phyloP scores from a whole-genome alignment of 1,140 invertebrate species.

The Apocrypta bakeri region DNA sequence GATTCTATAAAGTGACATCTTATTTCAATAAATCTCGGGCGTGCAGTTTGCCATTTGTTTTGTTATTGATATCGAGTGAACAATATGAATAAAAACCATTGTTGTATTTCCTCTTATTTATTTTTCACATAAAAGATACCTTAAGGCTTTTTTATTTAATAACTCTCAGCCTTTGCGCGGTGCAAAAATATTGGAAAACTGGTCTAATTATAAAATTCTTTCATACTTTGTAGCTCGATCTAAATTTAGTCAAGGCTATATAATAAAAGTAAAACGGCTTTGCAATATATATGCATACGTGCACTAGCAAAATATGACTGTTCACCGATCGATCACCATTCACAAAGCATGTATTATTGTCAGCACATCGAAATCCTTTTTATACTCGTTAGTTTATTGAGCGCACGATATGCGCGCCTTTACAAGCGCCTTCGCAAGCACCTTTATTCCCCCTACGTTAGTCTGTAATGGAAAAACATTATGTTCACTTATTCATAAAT shows the following conservation, averaged over 20 bases:
- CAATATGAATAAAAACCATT: neutral
- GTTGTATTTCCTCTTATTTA: neutral
- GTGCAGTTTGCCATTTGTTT: neutral
- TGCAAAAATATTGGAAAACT: constrained; percentile 30
- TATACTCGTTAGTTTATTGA: neutral
- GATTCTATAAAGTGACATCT: no score
- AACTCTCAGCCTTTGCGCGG: neutral
- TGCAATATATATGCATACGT: neutral
- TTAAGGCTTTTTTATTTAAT: neutral
- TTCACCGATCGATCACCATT: neutral
- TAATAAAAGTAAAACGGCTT: neutral
- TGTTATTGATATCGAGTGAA: neutral
- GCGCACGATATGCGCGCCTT: neutral
- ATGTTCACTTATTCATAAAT: neutral
- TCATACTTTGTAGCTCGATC: neutral
- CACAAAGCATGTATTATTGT: neutral
- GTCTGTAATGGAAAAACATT: neutral
- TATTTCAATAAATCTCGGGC: no score
- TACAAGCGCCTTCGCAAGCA: neutral
- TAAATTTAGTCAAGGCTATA: constrained; percentile 11
- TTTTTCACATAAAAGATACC: neutral
- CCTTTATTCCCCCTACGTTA: neutral
- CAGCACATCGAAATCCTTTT: neutral
- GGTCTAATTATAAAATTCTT: constrained; percentile 27
- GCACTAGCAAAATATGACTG: neutral